Conservation (phyloP, 2,888 invertebrate genomes). For the Nineta flava region DNA sequence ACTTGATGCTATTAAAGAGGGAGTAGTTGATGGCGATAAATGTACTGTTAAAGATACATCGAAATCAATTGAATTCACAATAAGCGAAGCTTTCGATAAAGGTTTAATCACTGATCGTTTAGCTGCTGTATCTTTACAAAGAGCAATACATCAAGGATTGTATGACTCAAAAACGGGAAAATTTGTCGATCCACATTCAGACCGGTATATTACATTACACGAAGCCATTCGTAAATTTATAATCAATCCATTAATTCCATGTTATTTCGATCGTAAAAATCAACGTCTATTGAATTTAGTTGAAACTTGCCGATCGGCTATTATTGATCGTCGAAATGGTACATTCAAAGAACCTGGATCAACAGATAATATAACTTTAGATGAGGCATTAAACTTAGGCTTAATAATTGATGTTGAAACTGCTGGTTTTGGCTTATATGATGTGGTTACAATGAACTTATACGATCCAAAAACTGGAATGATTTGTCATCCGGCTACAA, state of each 20-base stretch:
- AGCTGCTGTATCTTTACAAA: constrained; percentile 65
- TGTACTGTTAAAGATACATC: constrained; percentile 55
- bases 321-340: constrained; percentile 66
- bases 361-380: constrained; percentile 46
- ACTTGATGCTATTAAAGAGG: constrained; percentile 59
- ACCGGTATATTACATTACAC: constrained; percentile 63
- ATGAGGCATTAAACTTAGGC: constrained; percentile 60
- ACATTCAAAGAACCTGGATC: constrained; percentile 59
- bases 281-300: constrained; percentile 55
- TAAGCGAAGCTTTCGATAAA: constrained; percentile 62
- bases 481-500: constrained; percentile 63
- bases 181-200: constrained; percentile 65
- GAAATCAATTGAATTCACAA: constrained; percentile 42
- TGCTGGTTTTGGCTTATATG: constrained; percentile 65
- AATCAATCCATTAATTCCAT: constrained; percentile 64
- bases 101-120: constrained; percentile 68
- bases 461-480: constrained; percentile 49
- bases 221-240: constrained; percentile 69
- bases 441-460: constrained; percentile 62
- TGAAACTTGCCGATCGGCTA: constrained; percentile 65
- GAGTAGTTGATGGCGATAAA: constrained; percentile 55
- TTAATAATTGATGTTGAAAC: constrained; percentile 76
- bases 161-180: constrained; percentile 70
- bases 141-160: constrained; percentile 72
- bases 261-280: constrained; percentile 62